phyloP scores from a whole-genome alignment of 2,113 vertebrate genomes.

The Chroicocephalus ridibundus region DNA sequence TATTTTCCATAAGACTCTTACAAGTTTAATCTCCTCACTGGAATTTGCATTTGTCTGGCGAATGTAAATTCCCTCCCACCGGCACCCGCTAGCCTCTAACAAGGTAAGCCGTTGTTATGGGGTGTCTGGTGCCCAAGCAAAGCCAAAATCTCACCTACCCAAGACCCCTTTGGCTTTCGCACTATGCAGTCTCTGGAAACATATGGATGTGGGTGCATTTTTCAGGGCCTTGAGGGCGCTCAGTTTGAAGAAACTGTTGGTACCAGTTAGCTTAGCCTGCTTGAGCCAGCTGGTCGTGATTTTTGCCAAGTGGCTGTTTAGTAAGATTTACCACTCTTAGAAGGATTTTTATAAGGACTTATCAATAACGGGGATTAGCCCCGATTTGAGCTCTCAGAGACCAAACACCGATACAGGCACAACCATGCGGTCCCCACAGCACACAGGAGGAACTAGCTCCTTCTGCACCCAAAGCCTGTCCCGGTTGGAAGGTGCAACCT shows the following conservation, averaged over 20 bases:
- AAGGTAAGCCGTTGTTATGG: not conserved
- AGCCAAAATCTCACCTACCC: not conserved
- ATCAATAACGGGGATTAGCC: not conserved
- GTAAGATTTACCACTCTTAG: not conserved
- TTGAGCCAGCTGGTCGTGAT: not conserved
- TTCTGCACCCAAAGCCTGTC: not conserved
- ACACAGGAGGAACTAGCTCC: not conserved
- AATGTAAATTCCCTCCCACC: not conserved
- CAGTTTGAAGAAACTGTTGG: not conserved
- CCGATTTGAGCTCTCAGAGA: not conserved
- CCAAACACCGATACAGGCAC: not conserved
- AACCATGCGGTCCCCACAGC: not conserved
- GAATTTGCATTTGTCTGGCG: not conserved
- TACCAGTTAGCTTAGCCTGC: not conserved
- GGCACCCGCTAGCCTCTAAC: not conserved
- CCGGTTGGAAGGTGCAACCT: not conserved
- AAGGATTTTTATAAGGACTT: not conserved
- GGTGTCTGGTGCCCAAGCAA: not conserved
- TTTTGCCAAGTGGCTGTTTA: not conserved
- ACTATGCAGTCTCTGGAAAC: not conserved
- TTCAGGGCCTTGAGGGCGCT: not conserved
- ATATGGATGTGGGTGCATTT: fast-evolving
- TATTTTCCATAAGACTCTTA: constrained; percentile 42
- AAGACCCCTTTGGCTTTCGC: not conserved
- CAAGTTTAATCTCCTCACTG: constrained; percentile 7